phyloP scores from a whole-genome alignment of 2,113 vertebrate genomes.

The Poecile atricapillus region DNA sequence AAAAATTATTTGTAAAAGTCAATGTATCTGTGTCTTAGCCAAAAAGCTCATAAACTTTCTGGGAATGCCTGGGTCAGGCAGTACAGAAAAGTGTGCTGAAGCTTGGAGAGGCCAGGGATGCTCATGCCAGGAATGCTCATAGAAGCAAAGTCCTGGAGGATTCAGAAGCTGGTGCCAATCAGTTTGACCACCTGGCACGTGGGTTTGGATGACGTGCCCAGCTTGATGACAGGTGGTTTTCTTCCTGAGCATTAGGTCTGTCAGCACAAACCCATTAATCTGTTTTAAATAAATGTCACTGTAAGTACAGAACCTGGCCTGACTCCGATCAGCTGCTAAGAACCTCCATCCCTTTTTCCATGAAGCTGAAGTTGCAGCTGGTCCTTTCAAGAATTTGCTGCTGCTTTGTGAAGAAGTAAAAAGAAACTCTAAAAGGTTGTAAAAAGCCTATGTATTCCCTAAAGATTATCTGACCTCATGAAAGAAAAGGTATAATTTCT shows the following conservation, averaged over 20 bases:
- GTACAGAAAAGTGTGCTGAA: neutral
- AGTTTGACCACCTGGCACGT: neutral
- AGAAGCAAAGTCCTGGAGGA: neutral
- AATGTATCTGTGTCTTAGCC: neutral
- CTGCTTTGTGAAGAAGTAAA: neutral
- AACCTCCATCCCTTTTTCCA: neutral
- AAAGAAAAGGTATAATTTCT: neutral
- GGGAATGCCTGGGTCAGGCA: neutral
- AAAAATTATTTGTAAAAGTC: neutral
- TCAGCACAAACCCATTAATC: slow-evolving; percentile 38
- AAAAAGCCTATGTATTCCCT: neutral
- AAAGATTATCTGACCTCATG: neutral
- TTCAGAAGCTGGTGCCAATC: neutral
- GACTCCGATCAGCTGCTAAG: neutral
- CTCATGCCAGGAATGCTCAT: neutral
- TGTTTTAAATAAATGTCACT: slow-evolving; percentile 4
- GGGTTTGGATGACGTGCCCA: neutral
- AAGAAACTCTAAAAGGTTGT: neutral
- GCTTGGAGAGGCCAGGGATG: neutral
- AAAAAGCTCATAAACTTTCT: neutral
- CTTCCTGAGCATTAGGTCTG: neutral
- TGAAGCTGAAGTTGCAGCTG: neutral
- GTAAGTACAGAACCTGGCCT: neutral
- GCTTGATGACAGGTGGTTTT: slow-evolving; percentile 25
- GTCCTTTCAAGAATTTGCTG: neutral